Conservation (phyloP, 2,888 invertebrate genomes). For the Leistus spinibarbis region DNA sequence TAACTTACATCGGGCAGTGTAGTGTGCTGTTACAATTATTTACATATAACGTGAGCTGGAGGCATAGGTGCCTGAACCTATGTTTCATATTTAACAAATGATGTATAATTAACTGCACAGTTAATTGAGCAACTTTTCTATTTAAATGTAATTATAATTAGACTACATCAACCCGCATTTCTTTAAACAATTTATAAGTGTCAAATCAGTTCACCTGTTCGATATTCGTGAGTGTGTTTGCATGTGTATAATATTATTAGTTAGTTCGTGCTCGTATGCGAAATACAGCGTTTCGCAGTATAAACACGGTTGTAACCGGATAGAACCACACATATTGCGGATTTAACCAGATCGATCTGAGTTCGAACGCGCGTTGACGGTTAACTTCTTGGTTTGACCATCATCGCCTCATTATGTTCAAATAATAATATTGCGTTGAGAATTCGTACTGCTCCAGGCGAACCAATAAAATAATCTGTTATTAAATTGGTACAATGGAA, state of each 20-base stretch:
- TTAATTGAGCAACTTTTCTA: no score
- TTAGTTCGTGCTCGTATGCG: background rate
- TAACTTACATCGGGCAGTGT: no score
- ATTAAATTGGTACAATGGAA: no score
- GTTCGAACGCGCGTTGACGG: background rate
- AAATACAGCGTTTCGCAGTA: background rate
- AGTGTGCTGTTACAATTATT: no score
- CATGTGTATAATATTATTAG: background rate
- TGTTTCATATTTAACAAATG: no score
- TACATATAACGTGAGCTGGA: no score
- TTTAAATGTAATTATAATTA: background rate
- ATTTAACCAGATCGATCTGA: constrained; percentile 43
- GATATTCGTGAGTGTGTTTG: background rate
- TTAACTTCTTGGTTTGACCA: background rate
- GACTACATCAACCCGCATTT: background rate
- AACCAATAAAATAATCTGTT: background rate
- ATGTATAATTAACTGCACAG: no score
- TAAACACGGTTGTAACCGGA: constrained; percentile 27
- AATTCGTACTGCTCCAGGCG: background rate
- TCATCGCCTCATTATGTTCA: background rate
- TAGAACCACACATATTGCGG: constrained; percentile 36
- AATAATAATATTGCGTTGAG: background rate
- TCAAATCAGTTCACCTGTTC: background rate
- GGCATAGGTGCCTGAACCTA: no score
- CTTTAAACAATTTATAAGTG: background rate